A percentile compares a stretch with the other conserved stretches of the same genome.
Conservation (phyloP, 2,797 vertebrate genomes). For the Anguilla pacifica region DNA sequence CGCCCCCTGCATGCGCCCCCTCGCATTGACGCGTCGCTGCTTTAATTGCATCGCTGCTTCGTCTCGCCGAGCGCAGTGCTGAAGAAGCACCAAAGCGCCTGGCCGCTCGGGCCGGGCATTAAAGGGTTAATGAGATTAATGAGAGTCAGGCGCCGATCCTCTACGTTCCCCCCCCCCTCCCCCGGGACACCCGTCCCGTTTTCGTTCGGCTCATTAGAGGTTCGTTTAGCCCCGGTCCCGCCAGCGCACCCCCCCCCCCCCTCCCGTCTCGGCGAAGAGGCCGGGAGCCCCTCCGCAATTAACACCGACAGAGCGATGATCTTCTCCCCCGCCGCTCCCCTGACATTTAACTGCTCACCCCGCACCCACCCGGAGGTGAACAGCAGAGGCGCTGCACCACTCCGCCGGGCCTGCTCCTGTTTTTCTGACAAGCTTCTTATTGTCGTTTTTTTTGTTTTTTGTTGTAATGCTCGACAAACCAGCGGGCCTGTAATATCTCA, state of each 20-base stretch:
- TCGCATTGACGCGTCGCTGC: background rate
- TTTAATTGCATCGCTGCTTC: background rate
- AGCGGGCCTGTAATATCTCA: no score
- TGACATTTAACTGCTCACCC: conserved; percentile 41
- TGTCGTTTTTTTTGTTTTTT: no score
- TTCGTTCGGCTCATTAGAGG: conserved; percentile 41
- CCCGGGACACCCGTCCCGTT: background rate
- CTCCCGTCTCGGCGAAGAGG: background rate
- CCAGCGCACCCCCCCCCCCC: background rate
- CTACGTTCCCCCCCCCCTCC: background rate
- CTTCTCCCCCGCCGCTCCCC: conserved; percentile 18
- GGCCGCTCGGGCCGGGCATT: background rate
- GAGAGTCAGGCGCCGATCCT: background rate
- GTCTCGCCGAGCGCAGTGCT: background rate
- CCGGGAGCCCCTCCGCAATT: conserved; percentile 35
- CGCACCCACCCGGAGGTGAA: conserved; percentile 31
- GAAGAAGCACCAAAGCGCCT: no score
- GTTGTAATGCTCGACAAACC: no score
- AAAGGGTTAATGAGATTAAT: conserved; percentile 27
- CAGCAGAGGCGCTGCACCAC: no score
- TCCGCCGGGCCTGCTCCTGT: no score
- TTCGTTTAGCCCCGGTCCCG: conserved; percentile 38
- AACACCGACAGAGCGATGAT: conserved; percentile 28
- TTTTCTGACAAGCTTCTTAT: no score
- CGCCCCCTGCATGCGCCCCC: no score